Conservation (phyloP, 1,140 invertebrate species). For the Pissodes strobi region DNA sequence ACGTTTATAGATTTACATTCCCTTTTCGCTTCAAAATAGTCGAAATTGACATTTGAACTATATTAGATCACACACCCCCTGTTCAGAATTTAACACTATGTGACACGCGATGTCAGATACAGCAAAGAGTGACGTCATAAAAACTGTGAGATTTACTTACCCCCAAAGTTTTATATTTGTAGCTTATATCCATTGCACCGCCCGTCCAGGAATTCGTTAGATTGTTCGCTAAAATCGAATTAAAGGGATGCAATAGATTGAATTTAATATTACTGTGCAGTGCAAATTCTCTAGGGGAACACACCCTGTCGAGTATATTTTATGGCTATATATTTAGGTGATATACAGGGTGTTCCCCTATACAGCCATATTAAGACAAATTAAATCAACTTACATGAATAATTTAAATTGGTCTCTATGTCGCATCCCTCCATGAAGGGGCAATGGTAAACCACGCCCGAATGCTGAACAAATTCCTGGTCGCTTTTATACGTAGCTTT, state of each 20-base stretch:
- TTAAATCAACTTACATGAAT: conserved; percentile 6
- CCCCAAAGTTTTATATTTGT: conserved; percentile 25
- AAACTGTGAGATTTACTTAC: conserved; percentile 17
- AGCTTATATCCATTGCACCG: conserved; percentile 43
- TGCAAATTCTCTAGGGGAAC: background rate
- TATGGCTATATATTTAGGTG: too few species aligned
- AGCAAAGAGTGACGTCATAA: too few species aligned
- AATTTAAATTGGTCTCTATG: background rate
- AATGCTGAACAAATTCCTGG: background rate
- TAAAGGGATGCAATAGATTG: too few species aligned
- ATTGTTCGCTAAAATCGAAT: conserved; percentile 4
- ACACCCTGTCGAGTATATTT: too few species aligned
- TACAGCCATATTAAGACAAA: too few species aligned
- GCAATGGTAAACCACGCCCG: conserved; percentile 21
- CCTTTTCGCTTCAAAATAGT: too few species aligned
- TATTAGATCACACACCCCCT: too few species aligned
- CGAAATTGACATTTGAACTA: too few species aligned
- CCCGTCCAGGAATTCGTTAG: conserved; percentile 42
- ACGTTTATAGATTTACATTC: too few species aligned
- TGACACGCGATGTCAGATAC: too few species aligned
- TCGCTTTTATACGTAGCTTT: background rate
- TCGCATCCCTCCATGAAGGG: conserved; percentile 4
- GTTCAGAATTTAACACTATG: too few species aligned
- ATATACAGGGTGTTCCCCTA: too few species aligned
- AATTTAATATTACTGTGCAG: background rate